Evolutionary conservation across 2,797 vertebrate species (phyloP).

Genomic region (Pogonophryne albipinna): DNA sequence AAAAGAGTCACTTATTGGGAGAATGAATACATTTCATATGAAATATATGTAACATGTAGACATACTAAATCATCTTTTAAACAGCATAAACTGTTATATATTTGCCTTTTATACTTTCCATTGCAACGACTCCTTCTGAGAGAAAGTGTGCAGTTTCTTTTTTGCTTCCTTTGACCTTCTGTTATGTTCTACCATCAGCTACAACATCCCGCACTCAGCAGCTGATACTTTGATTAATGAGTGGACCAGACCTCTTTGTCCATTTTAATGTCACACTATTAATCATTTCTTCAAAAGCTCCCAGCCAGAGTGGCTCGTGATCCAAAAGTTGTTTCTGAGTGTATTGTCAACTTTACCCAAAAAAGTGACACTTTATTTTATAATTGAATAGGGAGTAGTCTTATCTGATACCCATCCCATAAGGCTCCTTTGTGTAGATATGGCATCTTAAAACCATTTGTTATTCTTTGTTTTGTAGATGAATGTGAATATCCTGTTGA

Average conservation of each 20-base stretch:
- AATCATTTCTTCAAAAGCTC: background rate
- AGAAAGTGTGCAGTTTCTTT: background rate
- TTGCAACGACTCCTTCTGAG: background rate
- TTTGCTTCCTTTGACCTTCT: background rate
- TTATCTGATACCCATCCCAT: background rate
- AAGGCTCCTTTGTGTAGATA: background rate
- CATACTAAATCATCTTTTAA: constrained; percentile 1
- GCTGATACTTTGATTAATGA: background rate
- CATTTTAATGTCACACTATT: background rate
- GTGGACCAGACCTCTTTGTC: background rate
- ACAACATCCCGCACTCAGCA: background rate
- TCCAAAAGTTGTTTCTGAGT: background rate
- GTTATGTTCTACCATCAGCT: background rate
- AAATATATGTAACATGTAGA: constrained; percentile 3
- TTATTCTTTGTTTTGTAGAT: no score
- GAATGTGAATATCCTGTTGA: no score
- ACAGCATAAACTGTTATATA: background rate
- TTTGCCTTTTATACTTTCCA: background rate
- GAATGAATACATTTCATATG: background rate
- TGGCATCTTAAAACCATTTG: background rate
- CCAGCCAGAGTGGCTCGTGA: background rate
- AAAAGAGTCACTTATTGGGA: constrained; percentile 28
- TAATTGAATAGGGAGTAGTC: background rate
- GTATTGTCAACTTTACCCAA: background rate
- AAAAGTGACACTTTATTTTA: no score